A percentile compares a stretch with the other conserved stretches of the same genome.
These are phyloP conservation scores for Microcaecilia unicolor DNA, from an alignment of 2,797 vertebrate species.

Conservation along the genomic window DNA sequence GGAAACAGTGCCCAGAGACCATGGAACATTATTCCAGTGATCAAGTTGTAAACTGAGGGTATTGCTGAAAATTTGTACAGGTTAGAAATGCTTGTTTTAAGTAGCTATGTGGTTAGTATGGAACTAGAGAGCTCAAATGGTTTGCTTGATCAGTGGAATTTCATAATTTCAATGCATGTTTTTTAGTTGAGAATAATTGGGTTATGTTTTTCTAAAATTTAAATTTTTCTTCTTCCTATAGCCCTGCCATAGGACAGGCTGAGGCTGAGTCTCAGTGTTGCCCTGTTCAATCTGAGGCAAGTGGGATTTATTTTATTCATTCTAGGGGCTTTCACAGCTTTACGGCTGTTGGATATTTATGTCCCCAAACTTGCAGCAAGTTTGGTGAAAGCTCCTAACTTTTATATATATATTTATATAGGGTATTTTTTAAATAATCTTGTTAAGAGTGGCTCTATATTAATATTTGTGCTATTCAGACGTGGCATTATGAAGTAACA, in stretches of 20 bases:
- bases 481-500: slow-evolving; percentile 20
- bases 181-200: slow-evolving; percentile 57
- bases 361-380: slow-evolving; percentile 98
- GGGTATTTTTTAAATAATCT: slow-evolving; percentile 64
- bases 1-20: slow-evolving; percentile 12
- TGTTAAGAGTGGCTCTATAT: slow-evolving; percentile 66
- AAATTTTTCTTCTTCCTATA: slow-evolving; percentile 96
- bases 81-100: slow-evolving; percentile 14
- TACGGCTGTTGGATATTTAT: slow-evolving; percentile 83
- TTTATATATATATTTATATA: slow-evolving; percentile 74
- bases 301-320: slow-evolving; percentile 90
- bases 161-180: slow-evolving; percentile 59
- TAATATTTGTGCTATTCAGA: slow-evolving; percentile 57
- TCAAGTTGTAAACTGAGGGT: slow-evolving; percentile 25
- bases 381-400: slow-evolving; percentile 92
- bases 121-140: too few relatives aligned
- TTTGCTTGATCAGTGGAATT: slow-evolving; percentile 59
- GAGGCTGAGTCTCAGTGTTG: slow-evolving; percentile 97
- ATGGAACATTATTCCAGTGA: slow-evolving; percentile 30
- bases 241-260: slow-evolving; percentile 95
- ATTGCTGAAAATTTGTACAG: neutral
- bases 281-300: slow-evolving; percentile 97
- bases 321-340: slow-evolving; percentile 88
- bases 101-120: slow-evolving; percentile 3
- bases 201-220: slow-evolving; percentile 84